Conservation (phyloP, 2,888 invertebrate genomes). For the Actias luna region DNA sequence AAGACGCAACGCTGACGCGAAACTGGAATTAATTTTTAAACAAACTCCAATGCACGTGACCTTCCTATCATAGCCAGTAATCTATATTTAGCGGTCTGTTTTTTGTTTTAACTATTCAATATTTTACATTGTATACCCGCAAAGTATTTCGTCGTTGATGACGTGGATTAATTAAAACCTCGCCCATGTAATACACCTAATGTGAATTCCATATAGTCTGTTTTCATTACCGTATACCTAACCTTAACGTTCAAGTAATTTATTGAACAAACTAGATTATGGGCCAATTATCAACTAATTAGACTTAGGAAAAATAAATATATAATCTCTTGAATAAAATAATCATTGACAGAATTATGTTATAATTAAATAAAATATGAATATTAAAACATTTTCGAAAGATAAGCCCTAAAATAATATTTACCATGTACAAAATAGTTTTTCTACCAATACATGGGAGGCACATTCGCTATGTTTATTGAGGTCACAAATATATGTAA, state of each 20-base stretch:
- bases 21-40: conserved; percentile 21
- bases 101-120: conserved; percentile 29
- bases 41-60: conserved; percentile 21
- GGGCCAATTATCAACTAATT: not conserved
- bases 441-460: not conserved
- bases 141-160: conserved; percentile 36
- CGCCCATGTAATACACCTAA: conserved; percentile 47
- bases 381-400: too few relatives aligned
- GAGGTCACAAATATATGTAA: not conserved
- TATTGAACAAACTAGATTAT: not conserved
- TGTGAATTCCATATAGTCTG: conserved; percentile 44
- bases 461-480: conserved; percentile 14
- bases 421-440: conserved; percentile 1
- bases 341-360: not conserved
- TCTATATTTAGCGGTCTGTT: conserved; percentile 27
- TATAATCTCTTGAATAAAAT: not conserved
- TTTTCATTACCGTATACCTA: conserved; percentile 20
- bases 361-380: not conserved
- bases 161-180: conserved; percentile 58
- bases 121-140: conserved; percentile 32
- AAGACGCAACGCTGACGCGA: not conserved
- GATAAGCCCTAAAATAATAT: too few relatives aligned
- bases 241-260: conserved; percentile 18
- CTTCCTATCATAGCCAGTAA: conserved; percentile 20
- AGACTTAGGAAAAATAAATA: not conserved